Evolutionary conservation across 2,888 invertebrate species (phyloP).

Genomic region (Pyrrhia umbra): DNA sequence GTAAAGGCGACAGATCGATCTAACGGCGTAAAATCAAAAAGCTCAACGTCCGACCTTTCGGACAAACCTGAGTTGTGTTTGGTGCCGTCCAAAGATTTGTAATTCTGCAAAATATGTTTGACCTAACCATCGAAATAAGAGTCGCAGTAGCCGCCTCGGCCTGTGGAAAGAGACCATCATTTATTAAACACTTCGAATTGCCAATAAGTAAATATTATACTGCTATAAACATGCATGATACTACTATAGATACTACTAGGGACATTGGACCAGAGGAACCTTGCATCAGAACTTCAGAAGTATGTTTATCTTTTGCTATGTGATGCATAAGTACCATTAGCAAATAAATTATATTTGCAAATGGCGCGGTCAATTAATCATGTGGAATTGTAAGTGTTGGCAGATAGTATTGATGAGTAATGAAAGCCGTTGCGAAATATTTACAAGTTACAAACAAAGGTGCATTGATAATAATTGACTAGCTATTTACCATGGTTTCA

Average conservation of each 20-base stretch:
- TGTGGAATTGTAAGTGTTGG: neutral
- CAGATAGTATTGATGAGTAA: neutral
- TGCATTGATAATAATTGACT: too few species aligned
- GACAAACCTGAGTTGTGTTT: too few species aligned
- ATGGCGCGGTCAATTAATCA: too few species aligned
- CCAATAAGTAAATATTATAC: neutral
- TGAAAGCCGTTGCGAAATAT: neutral
- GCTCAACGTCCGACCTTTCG: too few species aligned
- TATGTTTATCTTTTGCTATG: neutral
- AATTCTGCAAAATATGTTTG: too few species aligned
- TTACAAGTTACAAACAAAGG: neutral
- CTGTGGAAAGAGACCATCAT: neutral
- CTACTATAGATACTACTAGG: neutral
- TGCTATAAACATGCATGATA: neutral
- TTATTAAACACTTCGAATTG: neutral
- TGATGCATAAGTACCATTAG: neutral
- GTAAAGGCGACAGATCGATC: too few species aligned
- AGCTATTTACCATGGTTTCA: too few species aligned
- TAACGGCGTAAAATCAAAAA: too few species aligned
- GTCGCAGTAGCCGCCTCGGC: too few species aligned
- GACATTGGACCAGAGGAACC: neutral
- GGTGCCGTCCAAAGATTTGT: too few species aligned
- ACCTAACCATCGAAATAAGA: too few species aligned
- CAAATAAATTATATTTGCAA: neutral
- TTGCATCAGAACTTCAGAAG: neutral